Evolutionary conservation across 2,888 invertebrate species (phyloP), one percentile per base, ranked within the genome.

Genomic region (Polylopha cassiicola): DNA sequence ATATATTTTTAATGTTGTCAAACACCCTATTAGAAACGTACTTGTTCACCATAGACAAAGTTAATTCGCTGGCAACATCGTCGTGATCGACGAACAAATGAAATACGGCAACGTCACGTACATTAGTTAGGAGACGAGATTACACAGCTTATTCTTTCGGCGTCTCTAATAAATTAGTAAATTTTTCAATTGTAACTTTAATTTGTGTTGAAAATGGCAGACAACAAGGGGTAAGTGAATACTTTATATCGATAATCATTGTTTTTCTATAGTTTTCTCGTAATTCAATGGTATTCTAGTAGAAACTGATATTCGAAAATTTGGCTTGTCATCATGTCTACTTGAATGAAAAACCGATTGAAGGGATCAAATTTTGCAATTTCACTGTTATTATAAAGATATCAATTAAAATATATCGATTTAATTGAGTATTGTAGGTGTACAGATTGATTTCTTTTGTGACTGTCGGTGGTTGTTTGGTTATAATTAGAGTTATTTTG

Each of bases 81-180:
- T 7, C 42, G 43, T 61, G 61, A 67, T 65, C 61, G 60, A 61
- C 51, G 80, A 81, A 86, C 86, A 85, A 86, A 86, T 86, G 85
- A 86, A 86, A 86, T 84, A 82, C 81, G 79, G 84, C 86, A 86
- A 86, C 86, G 86, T 86, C 86, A 86, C 76, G 79, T 73, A 72
- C 56, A 60, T 60, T 44, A 39, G 47, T 34, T 38, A 50, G 62
- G 58, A 65, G 64, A 72, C 71, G 66, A 64, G 53, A 58, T 57
- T 55, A 61, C 72, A 73, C 69, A 72, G 67, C 51, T 69, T 70
- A 65, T 65, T 65, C 70, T 61, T 72, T 75, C 74, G 75, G 76
- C 73, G 59, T 78, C 77, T 65, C 55, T 54, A 63, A 37, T 44
- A 70, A 70, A 66, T 63, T 69, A 58, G 61, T 65, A 61, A 68